phyloP scores from a whole-genome alignment of 2,113 vertebrate genomes.

The Nansenia antarctica region DNA sequence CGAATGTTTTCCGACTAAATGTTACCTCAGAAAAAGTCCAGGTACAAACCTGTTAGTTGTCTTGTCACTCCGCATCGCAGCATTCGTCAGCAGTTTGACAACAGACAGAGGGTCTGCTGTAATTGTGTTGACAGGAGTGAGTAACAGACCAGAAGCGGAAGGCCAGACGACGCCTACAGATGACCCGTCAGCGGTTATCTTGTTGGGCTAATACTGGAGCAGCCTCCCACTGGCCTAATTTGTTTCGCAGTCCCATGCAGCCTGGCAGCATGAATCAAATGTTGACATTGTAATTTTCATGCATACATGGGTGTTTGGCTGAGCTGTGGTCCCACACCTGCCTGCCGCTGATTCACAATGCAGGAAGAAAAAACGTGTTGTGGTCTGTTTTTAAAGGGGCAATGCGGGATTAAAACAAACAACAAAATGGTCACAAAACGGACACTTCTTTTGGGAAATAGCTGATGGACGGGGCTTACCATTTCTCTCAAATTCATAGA shows the following conservation, averaged over 20 bases:
- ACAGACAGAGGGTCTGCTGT: not conserved
- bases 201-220: constrained; percentile 88
- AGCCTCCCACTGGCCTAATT: constrained; percentile 89
- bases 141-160: no score
- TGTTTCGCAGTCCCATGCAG: constrained; percentile 90
- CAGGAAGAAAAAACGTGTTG: no score
- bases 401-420: no score
- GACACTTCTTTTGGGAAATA: no score
- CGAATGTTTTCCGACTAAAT: no score
- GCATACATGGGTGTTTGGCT: constrained; percentile 85
- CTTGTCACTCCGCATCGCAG: no score
- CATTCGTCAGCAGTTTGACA: not conserved
- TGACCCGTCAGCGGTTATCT: constrained; percentile 40
- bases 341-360: no score
- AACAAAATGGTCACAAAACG: no score
- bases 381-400: no score
- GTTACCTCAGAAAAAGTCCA: no score
- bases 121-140: constrained; percentile 15
- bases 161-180: constrained; percentile 4
- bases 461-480: no score
- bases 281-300: constrained; percentile 94
- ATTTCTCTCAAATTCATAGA: no score
- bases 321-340: constrained; percentile 65
- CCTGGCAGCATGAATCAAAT: constrained; percentile 87
- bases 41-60: not conserved